Conservation (phyloP, 1,140 invertebrate species). For the Coenobita brevimanus region DNA sequence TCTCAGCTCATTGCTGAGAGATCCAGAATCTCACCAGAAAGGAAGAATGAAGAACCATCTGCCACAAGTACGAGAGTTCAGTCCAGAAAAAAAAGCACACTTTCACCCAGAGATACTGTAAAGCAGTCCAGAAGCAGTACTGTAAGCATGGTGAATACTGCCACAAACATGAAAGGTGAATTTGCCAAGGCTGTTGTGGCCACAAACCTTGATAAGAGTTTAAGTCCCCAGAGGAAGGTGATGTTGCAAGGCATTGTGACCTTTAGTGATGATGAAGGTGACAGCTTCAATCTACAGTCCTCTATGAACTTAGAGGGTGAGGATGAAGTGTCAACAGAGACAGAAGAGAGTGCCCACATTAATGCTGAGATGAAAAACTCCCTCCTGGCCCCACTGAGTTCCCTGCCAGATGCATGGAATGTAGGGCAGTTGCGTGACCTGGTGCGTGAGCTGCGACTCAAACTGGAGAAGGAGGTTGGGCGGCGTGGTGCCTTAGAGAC, state of each 20-base stretch:
- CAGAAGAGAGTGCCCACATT: conserved; percentile 52
- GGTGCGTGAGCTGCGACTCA: conserved; percentile 41
- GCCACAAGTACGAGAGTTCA: no score
- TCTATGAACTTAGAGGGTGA: conserved; percentile 9
- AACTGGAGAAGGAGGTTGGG: conserved; percentile 56
- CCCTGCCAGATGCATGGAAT: conserved; percentile 38
- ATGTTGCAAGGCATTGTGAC: background rate
- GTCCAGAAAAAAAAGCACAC: no score
- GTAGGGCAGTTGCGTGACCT: conserved; percentile 42
- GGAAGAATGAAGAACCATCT: background rate
- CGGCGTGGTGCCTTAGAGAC: conserved; percentile 16
- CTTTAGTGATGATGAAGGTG: conserved; percentile 39
- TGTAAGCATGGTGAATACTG: no score
- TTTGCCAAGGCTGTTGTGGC: no score
- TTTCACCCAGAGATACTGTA: no score
- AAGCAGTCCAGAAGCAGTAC: no score
- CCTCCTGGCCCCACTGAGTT: conserved; percentile 35
- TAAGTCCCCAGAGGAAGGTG: no score
- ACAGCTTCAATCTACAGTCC: no score
- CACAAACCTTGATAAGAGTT: no score
- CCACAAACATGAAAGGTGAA: no score
- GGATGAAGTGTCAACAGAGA: conserved; percentile 48
- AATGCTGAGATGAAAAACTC: conserved; percentile 45
- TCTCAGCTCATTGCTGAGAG: background rate
- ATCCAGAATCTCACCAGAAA: background rate